These are phyloP conservation scores for Sceloporus tristichus DNA, from an alignment of 2,113 vertebrate genomes.

Conservation along the genomic window DNA sequence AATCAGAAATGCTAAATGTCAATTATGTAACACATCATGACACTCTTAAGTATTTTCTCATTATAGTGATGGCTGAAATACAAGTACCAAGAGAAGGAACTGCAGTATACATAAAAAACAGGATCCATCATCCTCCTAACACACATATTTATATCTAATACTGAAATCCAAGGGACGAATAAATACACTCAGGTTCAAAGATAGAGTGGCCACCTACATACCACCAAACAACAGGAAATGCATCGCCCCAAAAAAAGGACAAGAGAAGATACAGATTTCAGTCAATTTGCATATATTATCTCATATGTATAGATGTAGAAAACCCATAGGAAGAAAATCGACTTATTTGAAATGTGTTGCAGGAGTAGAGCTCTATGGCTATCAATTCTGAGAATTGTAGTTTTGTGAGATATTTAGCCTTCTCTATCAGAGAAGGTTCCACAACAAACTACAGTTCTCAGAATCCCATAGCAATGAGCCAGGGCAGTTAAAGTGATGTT, in stretches of 20 bases:
- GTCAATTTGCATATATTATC: neutral
- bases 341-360: neutral
- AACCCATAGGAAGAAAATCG: neutral
- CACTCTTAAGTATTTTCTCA: neutral
- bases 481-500: no score
- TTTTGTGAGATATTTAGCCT: no score
- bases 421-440: no score
- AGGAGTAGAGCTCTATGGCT: no score
- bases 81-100: neutral
- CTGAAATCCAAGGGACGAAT: slow-evolving; percentile 1
- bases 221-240: neutral
- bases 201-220: neutral
- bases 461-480: no score
- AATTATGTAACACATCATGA: neutral
- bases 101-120: slow-evolving; percentile 7
- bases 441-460: no score
- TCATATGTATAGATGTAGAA: neutral
- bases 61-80: fast-evolving
- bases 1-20: slow-evolving; percentile 5
- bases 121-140: neutral
- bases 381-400: no score
- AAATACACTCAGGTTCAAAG: neutral
- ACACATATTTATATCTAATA: neutral
- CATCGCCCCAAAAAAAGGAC: neutral
- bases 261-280: neutral